Evolutionary conservation across 2,888 invertebrate genomes (phyloP).

Genomic region (Pammene fasciana): DNA sequence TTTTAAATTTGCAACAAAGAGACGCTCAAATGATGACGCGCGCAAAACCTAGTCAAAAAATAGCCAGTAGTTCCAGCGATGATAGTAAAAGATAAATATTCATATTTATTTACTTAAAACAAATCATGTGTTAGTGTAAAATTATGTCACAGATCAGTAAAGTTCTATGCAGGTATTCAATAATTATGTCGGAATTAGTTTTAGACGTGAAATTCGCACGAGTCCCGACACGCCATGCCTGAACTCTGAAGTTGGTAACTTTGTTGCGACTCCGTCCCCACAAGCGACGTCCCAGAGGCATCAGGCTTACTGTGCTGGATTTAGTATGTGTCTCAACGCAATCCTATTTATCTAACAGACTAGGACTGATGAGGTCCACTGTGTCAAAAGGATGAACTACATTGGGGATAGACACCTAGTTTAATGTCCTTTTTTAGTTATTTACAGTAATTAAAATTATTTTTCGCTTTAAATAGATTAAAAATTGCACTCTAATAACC

Average conservation of each 20-base stretch:
- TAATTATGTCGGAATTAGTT: slow-evolving; percentile 38
- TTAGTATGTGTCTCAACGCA: slow-evolving; percentile 69
- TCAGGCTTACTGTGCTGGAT: slow-evolving; percentile 55
- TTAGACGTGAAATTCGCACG: slow-evolving; percentile 62
- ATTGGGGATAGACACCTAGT: not conserved
- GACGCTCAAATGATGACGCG: too few species aligned
- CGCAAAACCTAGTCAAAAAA: too few species aligned
- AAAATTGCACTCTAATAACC: too few species aligned
- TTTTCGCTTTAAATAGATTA: too few species aligned
- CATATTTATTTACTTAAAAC: too few species aligned
- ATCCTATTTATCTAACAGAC: slow-evolving; percentile 68
- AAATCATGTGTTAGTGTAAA: too few species aligned
- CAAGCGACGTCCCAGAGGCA: slow-evolving; percentile 59
- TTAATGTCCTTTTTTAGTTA: too few species aligned
- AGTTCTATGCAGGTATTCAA: slow-evolving; percentile 20
- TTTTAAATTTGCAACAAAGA: too few species aligned
- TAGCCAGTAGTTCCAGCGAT: too few species aligned
- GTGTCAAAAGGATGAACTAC: slow-evolving; percentile 13
- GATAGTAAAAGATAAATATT: too few species aligned
- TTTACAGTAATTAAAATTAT: too few species aligned
- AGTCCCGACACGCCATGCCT: slow-evolving; percentile 58
- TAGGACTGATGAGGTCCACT: slow-evolving; percentile 32
- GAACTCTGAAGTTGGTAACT: slow-evolving; percentile 75
- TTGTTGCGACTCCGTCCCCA: slow-evolving; percentile 55
- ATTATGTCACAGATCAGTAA: not conserved